phyloP scores from a whole-genome alignment of 2,113 vertebrate genomes.

The Rhineura floridana region DNA sequence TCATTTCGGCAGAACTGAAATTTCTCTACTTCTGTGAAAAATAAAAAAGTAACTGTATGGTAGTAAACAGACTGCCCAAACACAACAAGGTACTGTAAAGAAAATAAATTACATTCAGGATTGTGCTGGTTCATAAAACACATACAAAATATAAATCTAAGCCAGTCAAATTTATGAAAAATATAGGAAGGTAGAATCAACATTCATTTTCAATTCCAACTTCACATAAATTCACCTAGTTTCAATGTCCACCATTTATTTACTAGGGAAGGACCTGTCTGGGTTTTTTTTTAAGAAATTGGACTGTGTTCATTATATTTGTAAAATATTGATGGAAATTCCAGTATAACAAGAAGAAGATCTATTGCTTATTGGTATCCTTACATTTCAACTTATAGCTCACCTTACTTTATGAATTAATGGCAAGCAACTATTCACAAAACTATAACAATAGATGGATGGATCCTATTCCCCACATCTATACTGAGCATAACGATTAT shows the following conservation, averaged over 20 bases:
- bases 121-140: slow-evolving; percentile 44
- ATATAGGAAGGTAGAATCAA: slow-evolving; percentile 53
- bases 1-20: background rate
- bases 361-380: background rate
- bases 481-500: too few species aligned
- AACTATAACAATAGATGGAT: background rate
- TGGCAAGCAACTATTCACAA: background rate
- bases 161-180: slow-evolving; percentile 55
- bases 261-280: background rate
- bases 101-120: slow-evolving; percentile 60
- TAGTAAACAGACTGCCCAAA: background rate
- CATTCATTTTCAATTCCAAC: slow-evolving; percentile 39
- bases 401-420: background rate
- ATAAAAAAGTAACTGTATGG: background rate
- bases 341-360: background rate
- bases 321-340: background rate
- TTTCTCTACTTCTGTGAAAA: background rate
- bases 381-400: background rate
- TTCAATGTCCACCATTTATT: background rate
- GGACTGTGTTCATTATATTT: background rate
- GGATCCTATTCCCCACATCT: background rate
- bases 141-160: slow-evolving; percentile 32
- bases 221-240: slow-evolving; percentile 52
- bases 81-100: slow-evolving; percentile 49
- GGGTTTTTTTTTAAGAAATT: slow-evolving; percentile 10